These are phyloP conservation scores for Saiga tatarica DNA, from an alignment of 2,113 vertebrate species.

Conservation along the genomic window DNA sequence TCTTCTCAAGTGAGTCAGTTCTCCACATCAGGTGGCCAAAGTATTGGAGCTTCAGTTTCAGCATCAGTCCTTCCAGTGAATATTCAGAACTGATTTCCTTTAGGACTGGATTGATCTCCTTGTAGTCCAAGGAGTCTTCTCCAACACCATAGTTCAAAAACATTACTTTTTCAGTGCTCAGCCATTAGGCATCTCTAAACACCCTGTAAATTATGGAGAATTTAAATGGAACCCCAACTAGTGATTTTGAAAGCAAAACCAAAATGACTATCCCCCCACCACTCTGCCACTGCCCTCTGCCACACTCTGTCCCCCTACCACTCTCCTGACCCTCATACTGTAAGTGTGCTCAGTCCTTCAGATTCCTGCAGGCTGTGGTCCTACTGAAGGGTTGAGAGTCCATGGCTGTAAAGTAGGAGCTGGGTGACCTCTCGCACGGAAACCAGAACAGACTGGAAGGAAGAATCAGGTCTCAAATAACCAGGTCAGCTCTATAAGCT, in stretches of 20 bases:
- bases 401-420: neutral
- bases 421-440: neutral
- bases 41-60: neutral
- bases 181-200: neutral
- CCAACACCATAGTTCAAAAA: neutral
- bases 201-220: neutral
- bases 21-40: neutral
- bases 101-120: neutral
- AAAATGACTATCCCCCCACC: neutral
- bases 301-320: rapidly evolving
- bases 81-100: neutral
- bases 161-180: neutral
- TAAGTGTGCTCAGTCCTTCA: neutral
- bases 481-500: neutral
- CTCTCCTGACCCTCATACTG: too few relatives aligned
- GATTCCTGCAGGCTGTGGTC: neutral
- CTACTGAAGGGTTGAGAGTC: neutral
- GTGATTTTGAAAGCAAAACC: neutral
- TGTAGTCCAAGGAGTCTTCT: neutral
- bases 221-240: neutral
- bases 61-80: neutral
- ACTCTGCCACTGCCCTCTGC: rapidly evolving
- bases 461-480: neutral
- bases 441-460: neutral
- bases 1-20: neutral